A percentile compares a stretch with the other conserved stretches of the same genome.
These are phyloP conservation scores for Mythimna pallens DNA, from an alignment of 2,888 invertebrate species.

Conservation along the genomic window DNA sequence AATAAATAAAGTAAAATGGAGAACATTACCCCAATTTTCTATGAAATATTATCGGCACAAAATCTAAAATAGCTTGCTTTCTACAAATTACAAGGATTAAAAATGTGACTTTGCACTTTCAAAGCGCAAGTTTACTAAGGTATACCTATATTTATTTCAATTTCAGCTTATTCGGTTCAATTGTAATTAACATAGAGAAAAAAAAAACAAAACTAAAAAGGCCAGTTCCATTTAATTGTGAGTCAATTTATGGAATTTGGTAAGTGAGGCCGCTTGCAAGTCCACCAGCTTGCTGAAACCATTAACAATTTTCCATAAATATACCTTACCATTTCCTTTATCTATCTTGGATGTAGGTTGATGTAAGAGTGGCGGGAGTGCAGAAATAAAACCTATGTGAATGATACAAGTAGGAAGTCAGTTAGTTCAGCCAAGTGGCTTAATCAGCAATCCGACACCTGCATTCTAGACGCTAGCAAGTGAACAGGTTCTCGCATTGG, in stretches of 20 bases:
- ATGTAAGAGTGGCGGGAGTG: conserved; percentile 8
- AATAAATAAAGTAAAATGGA: background rate
- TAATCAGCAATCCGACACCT: conserved; percentile 31
- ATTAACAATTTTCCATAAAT: conserved; percentile 23
- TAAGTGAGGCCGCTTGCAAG: too few relatives aligned
- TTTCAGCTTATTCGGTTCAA: too few relatives aligned
- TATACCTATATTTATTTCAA: too few relatives aligned
- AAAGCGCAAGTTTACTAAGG: background rate
- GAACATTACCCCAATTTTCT: conserved; percentile 17
- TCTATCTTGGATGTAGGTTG: conserved; percentile 28
- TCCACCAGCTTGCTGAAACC: too few relatives aligned
- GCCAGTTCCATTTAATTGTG: too few relatives aligned
- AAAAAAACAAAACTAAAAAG: too few relatives aligned
- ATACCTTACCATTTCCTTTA: conserved; percentile 29
- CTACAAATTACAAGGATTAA: conserved; percentile 1
- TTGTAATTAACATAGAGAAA: too few relatives aligned
- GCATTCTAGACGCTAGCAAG: conserved; percentile 41
- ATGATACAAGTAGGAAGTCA: background rate
- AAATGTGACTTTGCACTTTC: background rate
- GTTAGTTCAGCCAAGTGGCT: conserved; percentile 14
- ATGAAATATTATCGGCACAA: conserved; percentile 29
- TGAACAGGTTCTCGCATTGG: conserved; percentile 63
- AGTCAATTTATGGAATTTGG: too few relatives aligned
- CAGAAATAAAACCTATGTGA: conserved; percentile 27
- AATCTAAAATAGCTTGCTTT: conserved; percentile 14